Conservation (phyloP, 2,888 invertebrate species). For the Erebia ligea region DNA sequence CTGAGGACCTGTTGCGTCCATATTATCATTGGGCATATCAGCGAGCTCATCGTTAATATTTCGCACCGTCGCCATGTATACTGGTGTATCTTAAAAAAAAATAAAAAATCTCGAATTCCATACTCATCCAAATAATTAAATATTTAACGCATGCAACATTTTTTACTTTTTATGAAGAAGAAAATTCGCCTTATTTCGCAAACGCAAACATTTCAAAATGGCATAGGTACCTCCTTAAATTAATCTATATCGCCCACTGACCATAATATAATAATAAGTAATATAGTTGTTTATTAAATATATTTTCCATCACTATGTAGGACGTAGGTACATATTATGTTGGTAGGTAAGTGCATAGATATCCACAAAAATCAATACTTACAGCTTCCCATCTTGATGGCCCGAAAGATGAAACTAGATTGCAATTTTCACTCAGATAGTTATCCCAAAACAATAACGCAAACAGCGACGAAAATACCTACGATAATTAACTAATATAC, state of each 20-base stretch:
- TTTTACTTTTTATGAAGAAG: not conserved
- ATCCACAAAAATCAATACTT: slow-evolving; percentile 3
- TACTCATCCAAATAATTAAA: not conserved
- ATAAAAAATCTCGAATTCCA: not conserved
- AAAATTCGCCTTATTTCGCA: not conserved
- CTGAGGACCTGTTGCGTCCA: not conserved
- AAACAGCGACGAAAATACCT: not conserved
- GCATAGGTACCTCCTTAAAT: not conserved
- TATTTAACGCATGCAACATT: not conserved
- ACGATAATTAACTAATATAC: not conserved
- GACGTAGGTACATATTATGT: not conserved
- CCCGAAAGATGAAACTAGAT: too few species aligned
- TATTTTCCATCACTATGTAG: not conserved
- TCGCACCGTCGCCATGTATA: not conserved
- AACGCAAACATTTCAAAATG: not conserved
- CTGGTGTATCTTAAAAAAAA: not conserved
- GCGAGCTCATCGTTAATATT: not conserved
- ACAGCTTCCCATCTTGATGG: not conserved
- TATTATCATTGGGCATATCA: not conserved
- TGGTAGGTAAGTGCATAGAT: not conserved
- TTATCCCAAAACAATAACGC: not conserved
- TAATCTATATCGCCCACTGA: not conserved
- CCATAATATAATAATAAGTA: not conserved
- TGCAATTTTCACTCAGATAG: too few species aligned
- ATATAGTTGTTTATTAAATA: not conserved